Evolutionary conservation across 2,888 invertebrate species (phyloP).

Genomic region (Cynaeus angustus): DNA sequence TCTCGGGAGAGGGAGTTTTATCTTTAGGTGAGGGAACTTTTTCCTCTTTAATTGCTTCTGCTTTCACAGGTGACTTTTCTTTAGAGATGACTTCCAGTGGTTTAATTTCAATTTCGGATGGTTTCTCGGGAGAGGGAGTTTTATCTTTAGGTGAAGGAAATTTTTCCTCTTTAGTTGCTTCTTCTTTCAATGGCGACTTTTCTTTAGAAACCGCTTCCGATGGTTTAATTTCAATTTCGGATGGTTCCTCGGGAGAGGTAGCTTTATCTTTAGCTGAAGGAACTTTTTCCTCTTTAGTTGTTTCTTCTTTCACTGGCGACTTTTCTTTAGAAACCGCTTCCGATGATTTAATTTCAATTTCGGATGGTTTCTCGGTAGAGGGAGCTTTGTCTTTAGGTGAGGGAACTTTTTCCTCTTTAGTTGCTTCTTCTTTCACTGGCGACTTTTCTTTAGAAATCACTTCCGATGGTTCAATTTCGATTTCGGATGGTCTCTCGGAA

Average conservation of each 20-base stretch:
- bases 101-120: not conserved
- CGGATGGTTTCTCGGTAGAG: not conserved
- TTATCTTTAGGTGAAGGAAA: slow-evolving; percentile 10
- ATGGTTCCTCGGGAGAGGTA: not conserved
- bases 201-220: slow-evolving; percentile 3
- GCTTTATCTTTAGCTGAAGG: slow-evolving; percentile 15
- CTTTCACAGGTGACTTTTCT: slow-evolving; percentile 13
- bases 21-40: slow-evolving; percentile 12
- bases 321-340: slow-evolving; percentile 9
- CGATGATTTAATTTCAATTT: slow-evolving; percentile 38
- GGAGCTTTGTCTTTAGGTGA: slow-evolving; percentile 13
- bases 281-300: not conserved
- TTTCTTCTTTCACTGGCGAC: not conserved
- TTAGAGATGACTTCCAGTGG: not conserved
- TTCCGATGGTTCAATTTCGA: not conserved
- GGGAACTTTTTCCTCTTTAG: not conserved
- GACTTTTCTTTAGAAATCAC: not conserved
- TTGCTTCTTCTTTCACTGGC: not conserved
- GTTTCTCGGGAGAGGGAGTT: not conserved
- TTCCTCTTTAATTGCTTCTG: not conserved
- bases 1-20: slow-evolving; percentile 21
- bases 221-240: slow-evolving; percentile 37
- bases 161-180: slow-evolving; percentile 3
- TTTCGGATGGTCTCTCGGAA: slow-evolving; percentile 2
- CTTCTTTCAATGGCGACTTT: not conserved